A percentile compares a stretch with the other conserved stretches of the same genome.
These are phyloP conservation scores for Actinia equina DNA, from an alignment of 64 coral and sea anemone genomes.

Conservation along the genomic window DNA sequence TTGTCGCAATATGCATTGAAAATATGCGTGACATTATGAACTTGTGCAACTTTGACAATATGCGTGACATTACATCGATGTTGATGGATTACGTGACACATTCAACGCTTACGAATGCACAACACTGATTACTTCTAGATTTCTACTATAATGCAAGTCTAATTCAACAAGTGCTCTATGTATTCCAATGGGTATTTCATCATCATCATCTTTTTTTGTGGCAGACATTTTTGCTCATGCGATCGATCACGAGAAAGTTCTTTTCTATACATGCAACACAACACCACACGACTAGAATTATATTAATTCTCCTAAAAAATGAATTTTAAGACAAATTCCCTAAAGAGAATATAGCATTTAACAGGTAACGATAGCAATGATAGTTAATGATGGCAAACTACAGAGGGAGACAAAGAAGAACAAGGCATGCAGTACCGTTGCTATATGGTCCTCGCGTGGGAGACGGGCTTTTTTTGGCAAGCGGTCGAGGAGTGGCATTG, in stretches of 20 bases:
- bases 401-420: background rate
- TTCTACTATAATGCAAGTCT: background rate
- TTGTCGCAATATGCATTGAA: background rate
- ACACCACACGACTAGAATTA: background rate
- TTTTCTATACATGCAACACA: background rate
- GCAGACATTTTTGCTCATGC: background rate
- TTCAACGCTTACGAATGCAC: background rate
- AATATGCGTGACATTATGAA: background rate
- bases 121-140: background rate
- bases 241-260: background rate
- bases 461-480: constrained; percentile 97
- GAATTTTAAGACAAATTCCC: too few relatives aligned
- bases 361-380: background rate
- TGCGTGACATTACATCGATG: background rate
- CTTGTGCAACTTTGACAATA: background rate
- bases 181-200: background rate
- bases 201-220: background rate
- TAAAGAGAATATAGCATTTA: too few relatives aligned
- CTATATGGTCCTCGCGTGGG: constrained; percentile 95
- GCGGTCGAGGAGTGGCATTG: constrained; percentile 99
- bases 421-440: constrained; percentile 99
- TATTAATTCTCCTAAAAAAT: too few relatives aligned
- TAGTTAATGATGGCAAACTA: constrained; percentile 9
- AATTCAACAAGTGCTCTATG: background rate
- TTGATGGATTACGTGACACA: background rate